Percentiles rank a stretch among this genome's conserved stretches.
phyloP scores from a whole-genome alignment of 1,140 invertebrate species.

The Aphis gossypii region DNA sequence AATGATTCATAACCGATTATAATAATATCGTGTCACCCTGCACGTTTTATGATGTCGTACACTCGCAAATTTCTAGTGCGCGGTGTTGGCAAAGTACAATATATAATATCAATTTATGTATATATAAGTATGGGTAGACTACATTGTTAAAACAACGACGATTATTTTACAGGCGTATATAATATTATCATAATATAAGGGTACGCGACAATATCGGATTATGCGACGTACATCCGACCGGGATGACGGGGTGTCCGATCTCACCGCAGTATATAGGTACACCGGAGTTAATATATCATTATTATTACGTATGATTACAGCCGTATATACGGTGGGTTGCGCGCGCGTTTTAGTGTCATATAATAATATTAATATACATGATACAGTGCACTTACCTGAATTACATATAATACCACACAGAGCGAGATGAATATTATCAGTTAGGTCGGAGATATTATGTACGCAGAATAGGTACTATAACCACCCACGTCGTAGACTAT shows the following conservation, averaged over 20 bases:
- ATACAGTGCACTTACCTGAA: neutral
- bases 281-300: constrained; percentile 11
- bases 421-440: neutral
- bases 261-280: neutral
- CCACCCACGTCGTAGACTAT: neutral
- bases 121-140: neutral
- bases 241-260: neutral
- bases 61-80: neutral
- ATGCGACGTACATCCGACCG: neutral
- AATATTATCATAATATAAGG: neutral
- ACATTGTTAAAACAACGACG: neutral
- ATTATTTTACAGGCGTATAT: neutral
- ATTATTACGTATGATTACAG: neutral
- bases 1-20: neutral
- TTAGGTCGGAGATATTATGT: neutral
- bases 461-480: neutral
- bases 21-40: neutral
- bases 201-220: neutral
- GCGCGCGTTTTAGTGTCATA: neutral
- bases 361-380: neutral
- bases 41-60: neutral
- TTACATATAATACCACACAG: neutral
- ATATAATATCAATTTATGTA: neutral
- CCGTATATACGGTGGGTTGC: too few relatives aligned
- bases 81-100: neutral